phyloP scores from a whole-genome alignment of 2,888 invertebrate species.

The Aspidapion aeneum region DNA sequence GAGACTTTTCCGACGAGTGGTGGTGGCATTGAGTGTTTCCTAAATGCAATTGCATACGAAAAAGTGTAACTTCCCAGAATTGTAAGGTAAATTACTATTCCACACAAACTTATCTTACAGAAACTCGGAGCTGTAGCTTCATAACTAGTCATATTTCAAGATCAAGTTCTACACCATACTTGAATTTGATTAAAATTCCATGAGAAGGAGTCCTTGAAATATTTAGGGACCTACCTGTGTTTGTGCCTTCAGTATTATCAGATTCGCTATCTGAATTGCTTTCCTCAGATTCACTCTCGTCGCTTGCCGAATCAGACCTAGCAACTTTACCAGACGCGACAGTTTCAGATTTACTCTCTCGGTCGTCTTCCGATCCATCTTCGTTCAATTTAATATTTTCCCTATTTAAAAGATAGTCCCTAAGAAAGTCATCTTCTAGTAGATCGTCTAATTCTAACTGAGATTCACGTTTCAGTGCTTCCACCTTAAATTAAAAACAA shows the following conservation, averaged over 20 bases:
- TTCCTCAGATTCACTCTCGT: conserved; percentile 31
- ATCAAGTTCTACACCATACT: no score
- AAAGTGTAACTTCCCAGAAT: no score
- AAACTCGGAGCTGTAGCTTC: no score
- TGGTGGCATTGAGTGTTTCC: no score
- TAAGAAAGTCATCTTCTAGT: conserved; percentile 71
- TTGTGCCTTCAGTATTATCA: conserved; percentile 35
- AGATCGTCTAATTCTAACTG: conserved; percentile 86
- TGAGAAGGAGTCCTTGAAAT: no score
- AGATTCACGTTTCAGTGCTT: conserved; percentile 83
- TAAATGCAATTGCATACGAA: no score
- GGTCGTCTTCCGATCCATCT: conserved; percentile 22
- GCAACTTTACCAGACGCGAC: conserved; percentile 8
- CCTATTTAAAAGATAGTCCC: conserved; percentile 71
- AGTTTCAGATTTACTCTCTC: conserved; percentile 73
- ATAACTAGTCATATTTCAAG: no score
- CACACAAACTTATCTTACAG: no score
- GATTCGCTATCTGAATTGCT: conserved; percentile 28
- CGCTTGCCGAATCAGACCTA: not conserved
- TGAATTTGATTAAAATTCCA: no score
- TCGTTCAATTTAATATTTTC: conserved; percentile 54
- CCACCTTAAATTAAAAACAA: no score
- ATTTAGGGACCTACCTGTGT: conserved; percentile 41
- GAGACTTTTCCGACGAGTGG: no score
- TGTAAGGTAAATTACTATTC: no score